phyloP scores from a whole-genome alignment of 2,888 invertebrate species.

The Apamea sordens region DNA sequence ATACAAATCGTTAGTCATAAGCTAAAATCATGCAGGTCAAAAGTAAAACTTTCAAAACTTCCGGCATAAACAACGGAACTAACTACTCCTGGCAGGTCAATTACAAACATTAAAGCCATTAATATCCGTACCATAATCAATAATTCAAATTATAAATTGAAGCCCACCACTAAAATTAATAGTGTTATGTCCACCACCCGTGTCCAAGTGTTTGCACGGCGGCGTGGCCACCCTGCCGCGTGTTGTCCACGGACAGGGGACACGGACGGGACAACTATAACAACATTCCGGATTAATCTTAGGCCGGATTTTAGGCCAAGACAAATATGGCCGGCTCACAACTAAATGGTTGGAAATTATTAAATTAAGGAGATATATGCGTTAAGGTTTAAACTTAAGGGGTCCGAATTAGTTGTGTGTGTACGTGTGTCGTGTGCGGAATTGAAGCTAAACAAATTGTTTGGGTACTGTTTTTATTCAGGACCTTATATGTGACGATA shows the following conservation, averaged over 20 bases:
- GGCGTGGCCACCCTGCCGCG: conserved; percentile 70
- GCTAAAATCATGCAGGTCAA: no score
- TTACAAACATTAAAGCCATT: conserved; percentile 51
- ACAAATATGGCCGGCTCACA: conserved; percentile 85
- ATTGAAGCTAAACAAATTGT: conserved; percentile 7
- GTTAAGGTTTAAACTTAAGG: conserved; percentile 74
- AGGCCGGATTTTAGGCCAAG: conserved; percentile 86
- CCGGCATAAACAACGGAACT: neutral
- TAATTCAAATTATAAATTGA: conserved; percentile 63
- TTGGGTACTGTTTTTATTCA: neutral
- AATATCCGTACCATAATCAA: conserved; percentile 54
- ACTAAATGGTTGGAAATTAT: conserved; percentile 88
- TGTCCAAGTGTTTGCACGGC: conserved; percentile 72
- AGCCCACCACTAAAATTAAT: conserved; percentile 64
- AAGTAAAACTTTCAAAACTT: neutral
- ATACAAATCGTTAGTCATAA: neutral
- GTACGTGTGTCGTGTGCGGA: conserved; percentile 29
- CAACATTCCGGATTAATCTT: conserved; percentile 87
- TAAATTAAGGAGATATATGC: conserved; percentile 84
- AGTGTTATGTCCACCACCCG: conserved; percentile 69
- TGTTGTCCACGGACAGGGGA: conserved; percentile 69
- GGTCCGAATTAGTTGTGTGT: conserved; percentile 50
- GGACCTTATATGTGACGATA: neutral
- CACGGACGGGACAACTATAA: conserved; percentile 78
- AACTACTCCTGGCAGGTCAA: conserved; percentile 29